These are phyloP conservation scores for Margarornis squamiger DNA, from an alignment of 2,797 vertebrate species.

Conservation along the genomic window DNA sequence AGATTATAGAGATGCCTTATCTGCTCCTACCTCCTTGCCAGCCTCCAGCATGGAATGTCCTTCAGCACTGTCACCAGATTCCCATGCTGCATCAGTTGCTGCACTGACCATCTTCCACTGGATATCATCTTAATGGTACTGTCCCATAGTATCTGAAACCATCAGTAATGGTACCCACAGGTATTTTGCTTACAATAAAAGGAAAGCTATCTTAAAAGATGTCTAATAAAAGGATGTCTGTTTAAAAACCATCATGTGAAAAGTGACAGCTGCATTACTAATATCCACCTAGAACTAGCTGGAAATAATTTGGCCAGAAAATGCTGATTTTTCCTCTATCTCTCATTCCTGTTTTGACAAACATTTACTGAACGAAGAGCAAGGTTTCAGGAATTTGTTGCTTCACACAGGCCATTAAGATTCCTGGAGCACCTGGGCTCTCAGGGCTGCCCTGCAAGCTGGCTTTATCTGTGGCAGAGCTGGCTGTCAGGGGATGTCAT, in stretches of 20 bases:
- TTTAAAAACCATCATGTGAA: background rate
- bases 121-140: background rate
- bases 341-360: constrained; percentile 39
- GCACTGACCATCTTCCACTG: background rate
- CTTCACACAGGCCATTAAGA: constrained; percentile 31
- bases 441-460: background rate
- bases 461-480: background rate
- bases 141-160: background rate
- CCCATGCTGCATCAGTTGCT: background rate
- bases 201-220: background rate
- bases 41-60: background rate
- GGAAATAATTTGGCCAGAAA: constrained; percentile 14
- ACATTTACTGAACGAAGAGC: constrained; percentile 25
- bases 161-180: background rate
- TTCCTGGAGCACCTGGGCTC: constrained; percentile 34
- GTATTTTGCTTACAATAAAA: background rate
- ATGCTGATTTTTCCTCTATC: background rate
- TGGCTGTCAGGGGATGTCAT: background rate
- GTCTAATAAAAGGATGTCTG: background rate
- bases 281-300: background rate
- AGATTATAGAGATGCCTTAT: background rate
- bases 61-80: background rate
- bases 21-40: background rate
- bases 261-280: background rate
- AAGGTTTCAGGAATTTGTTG: constrained; percentile 39